Conservation (phyloP, 2,113 vertebrate species). For the Trogon melanurus region DNA sequence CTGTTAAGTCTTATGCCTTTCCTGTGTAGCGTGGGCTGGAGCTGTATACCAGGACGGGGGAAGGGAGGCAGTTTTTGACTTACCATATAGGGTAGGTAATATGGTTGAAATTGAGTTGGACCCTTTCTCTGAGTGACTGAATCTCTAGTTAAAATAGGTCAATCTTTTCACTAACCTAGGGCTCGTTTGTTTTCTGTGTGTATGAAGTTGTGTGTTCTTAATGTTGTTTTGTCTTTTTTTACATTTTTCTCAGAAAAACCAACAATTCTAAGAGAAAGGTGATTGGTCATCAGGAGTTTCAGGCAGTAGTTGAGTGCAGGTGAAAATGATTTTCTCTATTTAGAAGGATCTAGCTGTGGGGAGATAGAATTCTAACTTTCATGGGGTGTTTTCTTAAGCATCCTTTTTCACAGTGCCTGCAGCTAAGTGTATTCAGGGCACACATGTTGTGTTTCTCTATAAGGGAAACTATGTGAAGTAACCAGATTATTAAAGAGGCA, state of each 20-base stretch:
- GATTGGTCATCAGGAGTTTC: slow-evolving; percentile 57
- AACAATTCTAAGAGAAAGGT: slow-evolving; percentile 53
- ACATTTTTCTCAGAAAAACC: slow-evolving; percentile 33
- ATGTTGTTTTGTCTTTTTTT: neutral
- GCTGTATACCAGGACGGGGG: neutral
- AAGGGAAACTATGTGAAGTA: neutral
- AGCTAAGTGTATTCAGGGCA: neutral
- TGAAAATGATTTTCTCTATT: slow-evolving; percentile 4
- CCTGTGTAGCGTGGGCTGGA: neutral
- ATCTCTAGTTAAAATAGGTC: neutral
- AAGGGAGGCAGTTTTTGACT: neutral
- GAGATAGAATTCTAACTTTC: neutral
- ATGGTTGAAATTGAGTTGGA: neutral
- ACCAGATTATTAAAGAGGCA: neutral
- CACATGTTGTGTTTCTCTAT: neutral
- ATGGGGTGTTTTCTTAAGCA: neutral
- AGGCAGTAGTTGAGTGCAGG: slow-evolving; percentile 25
- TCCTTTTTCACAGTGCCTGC: neutral
- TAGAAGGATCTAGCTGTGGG: neutral
- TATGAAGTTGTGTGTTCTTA: neutral
- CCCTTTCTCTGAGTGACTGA: neutral
- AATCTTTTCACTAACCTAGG: neutral
- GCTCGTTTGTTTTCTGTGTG: neutral
- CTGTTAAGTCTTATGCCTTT: neutral
- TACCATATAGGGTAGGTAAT: neutral